Conservation (phyloP, 2,888 invertebrate species). For the Nesidiocoris tenuis region DNA sequence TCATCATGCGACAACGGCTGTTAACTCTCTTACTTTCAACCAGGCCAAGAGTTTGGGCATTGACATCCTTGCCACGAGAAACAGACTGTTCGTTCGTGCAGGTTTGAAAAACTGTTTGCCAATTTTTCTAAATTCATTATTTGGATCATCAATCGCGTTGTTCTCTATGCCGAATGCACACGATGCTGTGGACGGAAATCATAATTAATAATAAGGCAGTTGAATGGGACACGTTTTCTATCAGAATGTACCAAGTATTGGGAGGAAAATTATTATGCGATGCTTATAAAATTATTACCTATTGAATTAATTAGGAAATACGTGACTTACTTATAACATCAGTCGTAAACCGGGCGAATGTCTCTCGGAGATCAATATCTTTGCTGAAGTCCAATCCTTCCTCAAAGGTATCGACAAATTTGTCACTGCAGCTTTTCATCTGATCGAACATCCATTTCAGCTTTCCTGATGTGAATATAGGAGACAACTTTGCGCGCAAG, state of each 20-base stretch:
- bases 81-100: conserved; percentile 52
- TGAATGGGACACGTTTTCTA: too few relatives aligned
- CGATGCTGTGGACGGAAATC: conserved; percentile 54
- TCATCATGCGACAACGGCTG: too few relatives aligned
- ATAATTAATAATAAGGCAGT: background rate
- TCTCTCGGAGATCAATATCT: conserved; percentile 1
- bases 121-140: conserved; percentile 54
- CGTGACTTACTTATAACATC: conserved; percentile 11
- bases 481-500: conserved; percentile 16
- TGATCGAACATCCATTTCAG: conserved; percentile 33
- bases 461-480: conserved; percentile 23
- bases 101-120: conserved; percentile 54
- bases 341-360: conserved; percentile 3
- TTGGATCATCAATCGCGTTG: conserved; percentile 54
- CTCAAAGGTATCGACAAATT: background rate
- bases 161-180: conserved; percentile 58
- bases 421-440: conserved; percentile 7
- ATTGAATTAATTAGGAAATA: too few relatives aligned
- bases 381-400: background rate
- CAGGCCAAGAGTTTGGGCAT: background rate
- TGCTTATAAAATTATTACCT: too few relatives aligned
- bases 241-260: too few relatives aligned
- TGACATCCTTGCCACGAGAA: conserved; percentile 2
- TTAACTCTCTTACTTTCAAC: background rate
- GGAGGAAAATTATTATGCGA: too few relatives aligned